Evolutionary conservation across 2,113 vertebrate genomes (phyloP).

Genomic region (Hiodon tergisus): DNA sequence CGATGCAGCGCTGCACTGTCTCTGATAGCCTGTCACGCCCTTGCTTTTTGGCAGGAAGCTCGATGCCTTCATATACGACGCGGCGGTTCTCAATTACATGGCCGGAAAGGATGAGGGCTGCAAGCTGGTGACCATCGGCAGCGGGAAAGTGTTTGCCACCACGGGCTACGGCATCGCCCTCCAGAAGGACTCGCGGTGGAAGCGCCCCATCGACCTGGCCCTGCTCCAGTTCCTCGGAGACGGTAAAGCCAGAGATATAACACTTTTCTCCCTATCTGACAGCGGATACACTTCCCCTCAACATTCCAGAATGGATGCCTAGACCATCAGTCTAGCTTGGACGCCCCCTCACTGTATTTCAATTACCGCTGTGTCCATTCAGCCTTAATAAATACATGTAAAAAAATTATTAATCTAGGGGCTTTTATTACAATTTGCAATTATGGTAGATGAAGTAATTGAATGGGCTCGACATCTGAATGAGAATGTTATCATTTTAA

Average conservation of each 20-base stretch:
- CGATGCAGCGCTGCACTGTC: no score
- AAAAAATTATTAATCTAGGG: no score
- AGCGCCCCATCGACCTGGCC: conserved; percentile 85
- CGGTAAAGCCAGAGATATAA: conserved; percentile 56
- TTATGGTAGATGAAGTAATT: no score
- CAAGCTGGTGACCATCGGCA: conserved; percentile 96
- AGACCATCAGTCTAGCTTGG: no score
- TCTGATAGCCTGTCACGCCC: background rate
- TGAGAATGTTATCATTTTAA: no score
- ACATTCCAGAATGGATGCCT: conserved; percentile 13
- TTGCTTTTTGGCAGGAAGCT: conserved; percentile 69
- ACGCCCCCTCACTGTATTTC: no score
- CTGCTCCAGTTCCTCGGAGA: conserved; percentile 95
- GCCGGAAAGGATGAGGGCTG: conserved; percentile 95
- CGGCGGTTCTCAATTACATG: conserved; percentile 97
- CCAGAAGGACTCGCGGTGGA: conserved; percentile 93
- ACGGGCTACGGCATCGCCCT: conserved; percentile 93
- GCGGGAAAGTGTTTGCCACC: conserved; percentile 94
- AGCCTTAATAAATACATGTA: no score
- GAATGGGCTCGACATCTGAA: no score
- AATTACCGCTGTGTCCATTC: no score
- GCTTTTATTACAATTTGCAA: no score
- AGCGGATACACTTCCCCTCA: conserved; percentile 53
- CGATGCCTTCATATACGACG: conserved; percentile 95
- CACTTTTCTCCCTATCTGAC: conserved; percentile 16